phyloP scores from a whole-genome alignment of 2,797 vertebrate species.

The Cheirogaleus major region DNA sequence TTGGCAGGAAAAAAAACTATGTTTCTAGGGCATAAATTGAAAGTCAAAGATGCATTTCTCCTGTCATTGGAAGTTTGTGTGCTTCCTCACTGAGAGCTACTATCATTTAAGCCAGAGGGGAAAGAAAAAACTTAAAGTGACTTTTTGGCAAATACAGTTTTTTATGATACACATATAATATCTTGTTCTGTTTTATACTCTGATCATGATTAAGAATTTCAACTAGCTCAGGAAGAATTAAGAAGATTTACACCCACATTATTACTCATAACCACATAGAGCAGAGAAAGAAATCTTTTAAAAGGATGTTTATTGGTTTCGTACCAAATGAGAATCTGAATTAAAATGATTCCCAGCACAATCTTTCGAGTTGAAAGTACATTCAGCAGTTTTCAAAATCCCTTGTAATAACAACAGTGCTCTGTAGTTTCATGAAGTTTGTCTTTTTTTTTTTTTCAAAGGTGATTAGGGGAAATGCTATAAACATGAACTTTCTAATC shows the following conservation, averaged over 20 bases:
- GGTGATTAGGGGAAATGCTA: slow-evolving; percentile 25
- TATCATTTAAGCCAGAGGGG: slow-evolving; percentile 18
- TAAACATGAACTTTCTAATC: slow-evolving; percentile 45
- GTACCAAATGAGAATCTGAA: slow-evolving; percentile 72
- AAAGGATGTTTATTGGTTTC: slow-evolving; percentile 78
- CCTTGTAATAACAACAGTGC: slow-evolving; percentile 56
- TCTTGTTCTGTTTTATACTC: slow-evolving; percentile 64
- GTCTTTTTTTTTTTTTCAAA: slow-evolving; percentile 49
- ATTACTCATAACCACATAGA: slow-evolving; percentile 76
- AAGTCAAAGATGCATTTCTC: not conserved
- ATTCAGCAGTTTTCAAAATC: slow-evolving; percentile 73
- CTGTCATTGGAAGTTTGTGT: not conserved
- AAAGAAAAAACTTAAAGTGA: slow-evolving; percentile 60
- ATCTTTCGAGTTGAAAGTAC: slow-evolving; percentile 58
- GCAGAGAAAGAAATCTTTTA: slow-evolving; percentile 71
- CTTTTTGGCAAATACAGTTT: slow-evolving; percentile 65
- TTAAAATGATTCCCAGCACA: slow-evolving; percentile 71
- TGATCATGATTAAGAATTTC: slow-evolving; percentile 74
- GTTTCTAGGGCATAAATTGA: not conserved
- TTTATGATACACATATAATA: slow-evolving; percentile 68
- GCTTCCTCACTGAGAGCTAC: not conserved
- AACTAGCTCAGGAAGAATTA: slow-evolving; percentile 75
- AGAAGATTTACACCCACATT: slow-evolving; percentile 72
- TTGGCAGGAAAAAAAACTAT: not conserved
- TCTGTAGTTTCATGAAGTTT: slow-evolving; percentile 58